phyloP scores from a whole-genome alignment of 2,888 invertebrate genomes.

The Andrena bicolor region DNA sequence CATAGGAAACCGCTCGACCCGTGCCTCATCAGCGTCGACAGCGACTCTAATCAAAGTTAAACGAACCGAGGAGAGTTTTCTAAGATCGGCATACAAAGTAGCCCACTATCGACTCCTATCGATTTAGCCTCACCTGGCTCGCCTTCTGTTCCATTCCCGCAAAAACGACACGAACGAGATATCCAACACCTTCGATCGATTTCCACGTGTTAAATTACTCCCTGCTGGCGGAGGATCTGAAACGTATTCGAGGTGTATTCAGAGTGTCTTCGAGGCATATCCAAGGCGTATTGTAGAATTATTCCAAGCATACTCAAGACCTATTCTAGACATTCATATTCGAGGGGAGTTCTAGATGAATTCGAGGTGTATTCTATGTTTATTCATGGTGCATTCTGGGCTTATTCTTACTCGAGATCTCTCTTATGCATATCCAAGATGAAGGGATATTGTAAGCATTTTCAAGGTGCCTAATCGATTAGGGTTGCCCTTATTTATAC shows the following conservation, averaged over 20 bases:
- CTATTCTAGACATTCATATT: background rate
- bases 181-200: slow-evolving; percentile 1
- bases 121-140: background rate
- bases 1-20: slow-evolving; percentile 8
- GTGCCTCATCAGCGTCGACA: slow-evolving; percentile 16
- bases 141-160: background rate
- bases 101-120: background rate
- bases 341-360: background rate
- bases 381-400: background rate
- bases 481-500: too few species aligned
- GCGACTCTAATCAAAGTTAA: slow-evolving; percentile 34
- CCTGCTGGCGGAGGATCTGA: background rate
- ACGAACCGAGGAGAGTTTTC: slow-evolving; percentile 49
- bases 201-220: background rate
- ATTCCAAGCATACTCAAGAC: background rate
- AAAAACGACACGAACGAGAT: background rate
- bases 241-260: background rate
- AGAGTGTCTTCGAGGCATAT: background rate
- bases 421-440: background rate
- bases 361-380: background rate
- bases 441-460: background rate
- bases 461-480: background rate
- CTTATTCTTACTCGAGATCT: background rate
- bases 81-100: slow-evolving; percentile 12
- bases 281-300: background rate